phyloP scores from a whole-genome alignment of 2,797 vertebrate species.

The Distichodus sexfasciatus region DNA sequence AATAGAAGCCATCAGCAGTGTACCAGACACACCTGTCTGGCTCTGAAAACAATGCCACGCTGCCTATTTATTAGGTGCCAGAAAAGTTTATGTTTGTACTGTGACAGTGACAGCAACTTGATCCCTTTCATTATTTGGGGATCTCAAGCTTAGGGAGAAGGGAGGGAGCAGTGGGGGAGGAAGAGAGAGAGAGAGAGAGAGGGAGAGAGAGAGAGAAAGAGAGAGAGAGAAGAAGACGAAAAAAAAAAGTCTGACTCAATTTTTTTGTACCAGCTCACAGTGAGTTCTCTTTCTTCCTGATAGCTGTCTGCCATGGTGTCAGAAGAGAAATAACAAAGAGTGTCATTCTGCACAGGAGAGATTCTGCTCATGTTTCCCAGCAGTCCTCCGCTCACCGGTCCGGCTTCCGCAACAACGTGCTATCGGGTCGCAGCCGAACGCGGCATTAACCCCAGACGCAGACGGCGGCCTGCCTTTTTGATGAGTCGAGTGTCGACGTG shows the following conservation, averaged over 20 bases:
- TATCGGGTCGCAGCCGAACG: slow-evolving; percentile 37
- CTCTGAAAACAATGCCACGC: slow-evolving; percentile 82
- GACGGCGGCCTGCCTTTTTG: slow-evolving; percentile 9
- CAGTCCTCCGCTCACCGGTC: slow-evolving; percentile 42
- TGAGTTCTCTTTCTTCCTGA: slow-evolving; percentile 79
- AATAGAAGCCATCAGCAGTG: slow-evolving; percentile 80
- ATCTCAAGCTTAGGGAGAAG: slow-evolving; percentile 52
- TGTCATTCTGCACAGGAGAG: slow-evolving; percentile 71
- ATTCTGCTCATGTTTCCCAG: slow-evolving; percentile 63
- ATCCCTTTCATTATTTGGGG: slow-evolving; percentile 80
- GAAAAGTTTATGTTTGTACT: slow-evolving; percentile 85
- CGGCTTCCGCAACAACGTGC: slow-evolving; percentile 54
- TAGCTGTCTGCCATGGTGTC: slow-evolving; percentile 81
- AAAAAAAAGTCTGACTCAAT: slow-evolving; percentile 69
- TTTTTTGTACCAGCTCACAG: slow-evolving; percentile 71
- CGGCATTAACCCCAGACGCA: slow-evolving; percentile 24
- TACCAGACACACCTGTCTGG: slow-evolving; percentile 83
- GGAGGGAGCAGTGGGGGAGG: slow-evolving; percentile 7
- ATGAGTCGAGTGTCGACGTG: slow-evolving; percentile 44
- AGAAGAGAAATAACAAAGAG: slow-evolving; percentile 80
- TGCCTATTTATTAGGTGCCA: slow-evolving; percentile 86
- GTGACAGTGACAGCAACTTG: slow-evolving; percentile 84
- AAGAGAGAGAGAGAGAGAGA: slow-evolving; percentile 51
- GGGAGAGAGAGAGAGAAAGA: slow-evolving; percentile 56
- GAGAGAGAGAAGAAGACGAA: slow-evolving; percentile 58